phyloP scores from a whole-genome alignment of 2,797 vertebrate species.

The Taenioides sp. region DNA sequence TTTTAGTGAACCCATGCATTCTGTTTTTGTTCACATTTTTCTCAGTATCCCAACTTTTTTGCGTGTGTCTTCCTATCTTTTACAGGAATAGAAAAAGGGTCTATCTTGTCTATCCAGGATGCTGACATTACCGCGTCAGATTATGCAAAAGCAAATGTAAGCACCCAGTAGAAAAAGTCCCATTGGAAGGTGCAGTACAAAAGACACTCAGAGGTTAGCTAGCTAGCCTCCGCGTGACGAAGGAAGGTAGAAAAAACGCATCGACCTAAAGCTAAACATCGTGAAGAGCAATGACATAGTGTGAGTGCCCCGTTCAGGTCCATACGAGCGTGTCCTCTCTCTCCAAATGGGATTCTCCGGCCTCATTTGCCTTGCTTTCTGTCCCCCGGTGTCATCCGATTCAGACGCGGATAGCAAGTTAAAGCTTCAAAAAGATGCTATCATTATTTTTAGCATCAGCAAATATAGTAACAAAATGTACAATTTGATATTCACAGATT shows the following conservation, averaged over 20 bases:
- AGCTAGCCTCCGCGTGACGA: slow-evolving; percentile 34
- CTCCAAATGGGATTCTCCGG: slow-evolving; percentile 37
- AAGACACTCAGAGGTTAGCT: slow-evolving; percentile 40
- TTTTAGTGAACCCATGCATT: neutral
- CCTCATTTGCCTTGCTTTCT: slow-evolving; percentile 31
- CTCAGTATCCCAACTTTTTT: slow-evolving; percentile 2
- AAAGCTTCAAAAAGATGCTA: slow-evolving; percentile 67
- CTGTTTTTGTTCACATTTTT: neutral
- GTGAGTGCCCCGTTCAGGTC: slow-evolving; percentile 32
- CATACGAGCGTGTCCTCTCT: slow-evolving; percentile 30
- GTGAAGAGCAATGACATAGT: slow-evolving; percentile 38
- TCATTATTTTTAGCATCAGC: slow-evolving; percentile 51
- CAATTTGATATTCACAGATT: slow-evolving; percentile 49
- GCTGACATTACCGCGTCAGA: slow-evolving; percentile 22
- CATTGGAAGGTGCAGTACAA: slow-evolving; percentile 65
- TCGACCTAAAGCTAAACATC: slow-evolving; percentile 32
- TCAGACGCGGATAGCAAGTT: slow-evolving; percentile 37
- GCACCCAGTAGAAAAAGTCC: slow-evolving; percentile 60
- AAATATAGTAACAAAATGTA: slow-evolving; percentile 64
- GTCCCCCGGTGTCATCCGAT: slow-evolving; percentile 32
- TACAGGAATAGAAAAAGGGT: slow-evolving; percentile 14
- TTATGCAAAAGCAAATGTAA: slow-evolving; percentile 39
- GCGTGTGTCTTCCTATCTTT: neutral
- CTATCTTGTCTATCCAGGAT: slow-evolving; percentile 12
- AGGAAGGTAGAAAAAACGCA: slow-evolving; percentile 59